Percentiles rank a stretch among this genome's conserved stretches.
Evolutionary conservation across 2,113 vertebrate genomes (phyloP).

Genomic region (Nyctibius bracteatus): DNA sequence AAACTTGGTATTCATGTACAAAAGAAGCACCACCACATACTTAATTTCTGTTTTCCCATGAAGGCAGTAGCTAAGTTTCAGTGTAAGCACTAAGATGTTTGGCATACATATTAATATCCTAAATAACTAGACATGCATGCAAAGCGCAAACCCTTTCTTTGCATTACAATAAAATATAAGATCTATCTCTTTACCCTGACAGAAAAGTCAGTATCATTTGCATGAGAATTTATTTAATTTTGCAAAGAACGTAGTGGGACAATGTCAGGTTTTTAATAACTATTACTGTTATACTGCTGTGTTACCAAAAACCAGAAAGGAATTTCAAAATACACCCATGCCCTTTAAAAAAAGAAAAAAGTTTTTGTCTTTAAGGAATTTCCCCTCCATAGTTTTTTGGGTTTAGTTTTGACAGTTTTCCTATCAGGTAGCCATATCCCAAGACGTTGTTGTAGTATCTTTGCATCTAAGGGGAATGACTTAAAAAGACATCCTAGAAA

Average conservation of each 20-base stretch:
- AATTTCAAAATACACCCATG: not conserved
- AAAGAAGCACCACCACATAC: slow-evolving; percentile 23
- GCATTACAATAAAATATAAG: slow-evolving; percentile 27
- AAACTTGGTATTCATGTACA: slow-evolving; percentile 15
- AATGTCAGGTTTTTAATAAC: slow-evolving; percentile 18
- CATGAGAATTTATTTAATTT: not conserved
- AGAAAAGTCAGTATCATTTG: not conserved
- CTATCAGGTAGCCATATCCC: not conserved
- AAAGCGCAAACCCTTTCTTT: slow-evolving; percentile 71
- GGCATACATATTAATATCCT: slow-evolving; percentile 23
- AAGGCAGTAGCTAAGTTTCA: slow-evolving; percentile 43
- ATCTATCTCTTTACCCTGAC: not conserved
- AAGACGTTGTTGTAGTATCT: not conserved
- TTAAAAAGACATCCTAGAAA: not conserved
- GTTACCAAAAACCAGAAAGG: not conserved
- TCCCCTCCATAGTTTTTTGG: not conserved
- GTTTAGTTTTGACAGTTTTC: not conserved
- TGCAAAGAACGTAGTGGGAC: not conserved
- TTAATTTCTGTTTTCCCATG: not conserved
- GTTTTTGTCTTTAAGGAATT: not conserved
- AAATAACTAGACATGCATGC: slow-evolving; percentile 64
- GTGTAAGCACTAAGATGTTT: slow-evolving; percentile 23
- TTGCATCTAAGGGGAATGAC: not conserved
- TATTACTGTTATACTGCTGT: not conserved
- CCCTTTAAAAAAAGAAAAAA: not conserved